Evolutionary conservation across 2,888 invertebrate species (phyloP).

Genomic region (Drosophila subquinaria): DNA sequence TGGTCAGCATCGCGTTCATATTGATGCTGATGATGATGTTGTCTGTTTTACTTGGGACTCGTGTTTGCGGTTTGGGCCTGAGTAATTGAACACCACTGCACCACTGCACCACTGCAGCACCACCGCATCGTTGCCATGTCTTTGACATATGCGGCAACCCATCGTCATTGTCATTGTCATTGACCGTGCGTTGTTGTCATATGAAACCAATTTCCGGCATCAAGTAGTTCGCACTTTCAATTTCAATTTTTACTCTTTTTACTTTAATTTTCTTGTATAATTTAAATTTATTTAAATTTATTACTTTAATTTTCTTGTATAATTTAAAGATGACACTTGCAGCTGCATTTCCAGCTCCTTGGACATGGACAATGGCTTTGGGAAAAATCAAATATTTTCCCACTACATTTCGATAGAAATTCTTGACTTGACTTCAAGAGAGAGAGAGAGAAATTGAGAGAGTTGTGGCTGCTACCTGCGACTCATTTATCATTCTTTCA

Average conservation of each 20-base stretch:
- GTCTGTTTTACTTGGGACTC: not conserved
- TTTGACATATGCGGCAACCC: constrained; percentile 6
- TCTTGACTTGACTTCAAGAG: constrained; percentile 7
- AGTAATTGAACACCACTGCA: constrained; percentile 20
- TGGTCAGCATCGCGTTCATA: constrained; percentile 54
- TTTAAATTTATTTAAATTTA: constrained; percentile 20
- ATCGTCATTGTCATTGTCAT: constrained; percentile 8
- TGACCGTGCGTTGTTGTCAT: constrained; percentile 41
- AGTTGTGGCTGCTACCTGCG: constrained; percentile 24
- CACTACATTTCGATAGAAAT: constrained; percentile 40
- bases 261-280: constrained; percentile 59
- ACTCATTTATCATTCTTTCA: constrained; percentile 80
- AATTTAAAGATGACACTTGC: constrained; percentile 34
- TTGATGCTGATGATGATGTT: constrained; percentile 43
- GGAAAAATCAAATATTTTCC: constrained; percentile 61
- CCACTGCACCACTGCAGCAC: constrained; percentile 6
- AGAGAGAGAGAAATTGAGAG: not conserved
- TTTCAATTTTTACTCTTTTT: constrained; percentile 62
- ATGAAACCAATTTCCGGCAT: constrained; percentile 57
- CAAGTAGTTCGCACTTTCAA: constrained; percentile 62
- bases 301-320: constrained; percentile 20
- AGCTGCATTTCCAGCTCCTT: not conserved
- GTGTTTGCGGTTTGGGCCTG: constrained; percentile 20
- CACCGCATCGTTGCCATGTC: not conserved
- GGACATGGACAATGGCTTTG: constrained; percentile 17